Evolutionary conservation across 2,888 invertebrate species (phyloP), one percentile per base, ranked within the genome.

Genomic region (Phasia obesa): DNA sequence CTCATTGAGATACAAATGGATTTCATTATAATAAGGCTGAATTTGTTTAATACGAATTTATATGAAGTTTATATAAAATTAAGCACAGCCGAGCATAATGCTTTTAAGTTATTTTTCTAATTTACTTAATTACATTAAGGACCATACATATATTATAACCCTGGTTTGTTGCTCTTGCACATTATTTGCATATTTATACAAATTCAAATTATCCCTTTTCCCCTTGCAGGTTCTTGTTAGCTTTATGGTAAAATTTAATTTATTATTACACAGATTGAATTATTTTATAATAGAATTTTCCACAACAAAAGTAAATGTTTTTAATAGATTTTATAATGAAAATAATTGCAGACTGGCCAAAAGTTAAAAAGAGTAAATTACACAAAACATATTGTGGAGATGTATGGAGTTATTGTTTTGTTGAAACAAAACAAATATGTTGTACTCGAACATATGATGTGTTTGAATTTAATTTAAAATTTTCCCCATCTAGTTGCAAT

Each of bases 201-300:
- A 25, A 49, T 71, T 60, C 51, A 62, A 51, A 71, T 49, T 44
- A 31, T 57, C 11, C 15, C 27, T 49, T 44, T 47, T 57, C 11
- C 15, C 27, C 27, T 13, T 25, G 5, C 23, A 59, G 25, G 3
- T 65, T 47, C 17, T 55, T 59, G 38, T 42, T 51, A 44, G 44
- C 59, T 67, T 76, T 60, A 53, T 60, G 53, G 5, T 19, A 55
- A 77, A 64, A 70, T 70, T 70, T 47, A 55, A 62, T 77, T 62
- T 77, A 70, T 55, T 77, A 70, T 53, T 38, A 47, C 27, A 62
- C 77, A 70, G 47, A 77, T 70, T 70, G 38, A 70, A 77, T 77
- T 62, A 65, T 65, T 49, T 31, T 65, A 47, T 62, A 62, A 49
- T 35, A 38, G 25, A 62, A 62, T 69, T 49, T 62, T 44, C 31